Conservation (phyloP, 2,797 vertebrate species). For the Paratrypauchen microcephalus region DNA sequence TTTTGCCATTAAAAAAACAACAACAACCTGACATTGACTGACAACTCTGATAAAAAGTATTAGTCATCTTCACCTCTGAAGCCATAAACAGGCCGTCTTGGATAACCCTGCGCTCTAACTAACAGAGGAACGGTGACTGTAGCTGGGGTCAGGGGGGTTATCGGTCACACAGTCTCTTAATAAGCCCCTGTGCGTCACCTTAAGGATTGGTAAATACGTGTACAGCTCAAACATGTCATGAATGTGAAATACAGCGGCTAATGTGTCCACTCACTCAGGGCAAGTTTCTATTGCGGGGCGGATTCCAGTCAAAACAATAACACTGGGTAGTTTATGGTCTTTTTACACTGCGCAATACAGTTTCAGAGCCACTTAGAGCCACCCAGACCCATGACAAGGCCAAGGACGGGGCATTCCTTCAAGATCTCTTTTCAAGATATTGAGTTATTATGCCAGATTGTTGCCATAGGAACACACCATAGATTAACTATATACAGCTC, state of each 20-base stretch:
- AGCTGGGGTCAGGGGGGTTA: slow-evolving; percentile 36
- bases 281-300: slow-evolving; percentile 7
- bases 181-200: slow-evolving; percentile 23
- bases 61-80: slow-evolving; percentile 51
- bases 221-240: slow-evolving; percentile 33
- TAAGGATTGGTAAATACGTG: slow-evolving; percentile 55
- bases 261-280: background rate
- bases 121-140: slow-evolving; percentile 22
- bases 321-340: background rate
- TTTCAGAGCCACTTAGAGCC: background rate
- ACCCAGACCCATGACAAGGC: background rate
- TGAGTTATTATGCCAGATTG: too few relatives aligned
- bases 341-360: background rate
- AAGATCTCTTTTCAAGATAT: background rate
- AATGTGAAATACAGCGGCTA: slow-evolving; percentile 34
- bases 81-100: slow-evolving; percentile 61
- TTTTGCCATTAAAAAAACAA: too few relatives aligned
- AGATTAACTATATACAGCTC: too few relatives aligned
- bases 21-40: too few relatives aligned
- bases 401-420: background rate
- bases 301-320: slow-evolving; percentile 13
- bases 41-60: too few relatives aligned
- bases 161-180: slow-evolving; percentile 46
- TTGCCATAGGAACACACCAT: too few relatives aligned
- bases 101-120: slow-evolving; percentile 43